phyloP scores from a whole-genome alignment of 2,888 invertebrate genomes.

The Leptinotarsa haldemani region DNA sequence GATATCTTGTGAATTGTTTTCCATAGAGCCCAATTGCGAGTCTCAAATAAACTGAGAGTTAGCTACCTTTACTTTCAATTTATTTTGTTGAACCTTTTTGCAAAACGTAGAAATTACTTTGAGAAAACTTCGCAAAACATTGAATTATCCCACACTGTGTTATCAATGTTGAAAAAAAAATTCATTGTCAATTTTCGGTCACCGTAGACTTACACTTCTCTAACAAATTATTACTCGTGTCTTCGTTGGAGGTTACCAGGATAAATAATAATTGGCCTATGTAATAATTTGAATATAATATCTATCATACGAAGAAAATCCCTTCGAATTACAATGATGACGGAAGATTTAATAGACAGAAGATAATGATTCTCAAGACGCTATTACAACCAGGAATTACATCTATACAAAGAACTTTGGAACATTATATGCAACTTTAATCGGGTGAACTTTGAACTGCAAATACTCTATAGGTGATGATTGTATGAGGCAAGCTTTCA shows the following conservation, averaged over 20 bases:
- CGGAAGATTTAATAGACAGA: not conserved
- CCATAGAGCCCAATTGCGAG: no score
- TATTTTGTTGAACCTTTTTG: no score
- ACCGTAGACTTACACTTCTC: no score
- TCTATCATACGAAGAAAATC: constrained; percentile 1
- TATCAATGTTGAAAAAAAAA: no score
- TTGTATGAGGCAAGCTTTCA: not conserved
- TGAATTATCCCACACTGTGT: no score
- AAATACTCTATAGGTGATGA: not conserved
- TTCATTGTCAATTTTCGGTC: no score
- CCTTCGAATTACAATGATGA: constrained; percentile 14
- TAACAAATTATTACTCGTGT: not conserved
- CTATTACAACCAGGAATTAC: constrained; percentile 21
- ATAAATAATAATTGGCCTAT: not conserved
- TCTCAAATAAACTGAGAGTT: no score
- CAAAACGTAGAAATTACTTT: no score
- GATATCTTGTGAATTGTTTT: no score
- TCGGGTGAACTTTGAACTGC: constrained; percentile 27
- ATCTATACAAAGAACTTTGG: constrained; percentile 15
- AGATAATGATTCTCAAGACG: constrained; percentile 1
- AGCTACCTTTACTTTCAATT: no score
- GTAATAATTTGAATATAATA: not conserved
- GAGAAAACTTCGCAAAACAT: no score
- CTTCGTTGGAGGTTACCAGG: not conserved
- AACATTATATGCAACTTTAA: constrained; percentile 21